These are phyloP conservation scores for Scaptomyza montana DNA, from an alignment of 1,140 invertebrate genomes.

Conservation along the genomic window DNA sequence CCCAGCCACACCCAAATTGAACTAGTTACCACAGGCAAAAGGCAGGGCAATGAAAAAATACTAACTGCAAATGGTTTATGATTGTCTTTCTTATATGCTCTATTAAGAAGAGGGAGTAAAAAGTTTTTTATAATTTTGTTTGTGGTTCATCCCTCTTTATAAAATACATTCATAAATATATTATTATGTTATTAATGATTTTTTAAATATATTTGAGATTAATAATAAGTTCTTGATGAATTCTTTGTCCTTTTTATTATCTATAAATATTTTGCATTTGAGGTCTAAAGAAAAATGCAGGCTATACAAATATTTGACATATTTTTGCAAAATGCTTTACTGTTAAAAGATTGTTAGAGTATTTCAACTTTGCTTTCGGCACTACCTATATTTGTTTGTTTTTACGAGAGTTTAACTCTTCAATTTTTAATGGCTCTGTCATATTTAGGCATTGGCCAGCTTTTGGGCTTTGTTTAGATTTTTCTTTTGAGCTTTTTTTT, in stretches of 20 bases:
- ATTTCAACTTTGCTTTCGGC: neutral
- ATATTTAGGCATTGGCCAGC: conserved; percentile 46
- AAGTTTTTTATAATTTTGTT: no score
- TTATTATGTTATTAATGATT: no score
- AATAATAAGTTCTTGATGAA: no score
- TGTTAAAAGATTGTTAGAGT: conserved; percentile 1
- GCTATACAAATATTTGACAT: no score
- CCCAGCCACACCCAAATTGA: conserved; percentile 44
- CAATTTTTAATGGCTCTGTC: conserved; percentile 41
- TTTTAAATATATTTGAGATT: no score
- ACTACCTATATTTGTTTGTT: neutral
- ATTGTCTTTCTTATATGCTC: conserved; percentile 33
- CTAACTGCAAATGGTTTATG: conserved; percentile 34
- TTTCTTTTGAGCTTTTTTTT: neutral
- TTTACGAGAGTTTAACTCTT: conserved; percentile 6
- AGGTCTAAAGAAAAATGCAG: no score
- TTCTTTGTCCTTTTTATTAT: no score
- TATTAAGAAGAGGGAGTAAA: no score
- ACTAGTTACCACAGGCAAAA: conserved; percentile 47
- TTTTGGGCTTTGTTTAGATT: neutral
- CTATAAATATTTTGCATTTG: no score
- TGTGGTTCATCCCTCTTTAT: no score
- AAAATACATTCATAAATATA: no score
- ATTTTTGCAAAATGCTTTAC: neutral
- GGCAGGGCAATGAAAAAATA: conserved; percentile 23